These are phyloP conservation scores for Pseudomyrmex concolor DNA, from an alignment of 1,140 invertebrate genomes.

Conservation along the genomic window DNA sequence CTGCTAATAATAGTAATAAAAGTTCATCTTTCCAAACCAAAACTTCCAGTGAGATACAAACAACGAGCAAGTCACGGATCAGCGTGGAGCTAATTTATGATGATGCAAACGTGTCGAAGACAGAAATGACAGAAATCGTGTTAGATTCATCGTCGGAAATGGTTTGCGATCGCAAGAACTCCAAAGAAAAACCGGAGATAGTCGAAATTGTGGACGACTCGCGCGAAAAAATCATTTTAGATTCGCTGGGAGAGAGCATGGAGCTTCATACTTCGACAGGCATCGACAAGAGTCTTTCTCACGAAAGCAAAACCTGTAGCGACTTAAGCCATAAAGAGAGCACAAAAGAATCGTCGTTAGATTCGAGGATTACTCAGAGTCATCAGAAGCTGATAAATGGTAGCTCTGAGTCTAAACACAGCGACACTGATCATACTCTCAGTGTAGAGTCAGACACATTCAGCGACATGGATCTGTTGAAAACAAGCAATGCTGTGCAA, in stretches of 20 bases:
- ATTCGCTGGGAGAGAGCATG: slow-evolving; percentile 72
- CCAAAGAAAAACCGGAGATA: slow-evolving; percentile 67
- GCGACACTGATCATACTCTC: slow-evolving; percentile 56
- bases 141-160: slow-evolving; percentile 79
- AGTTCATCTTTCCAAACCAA: neutral
- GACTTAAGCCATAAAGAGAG: slow-evolving; percentile 58
- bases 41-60: too few species aligned
- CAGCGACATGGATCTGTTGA: too few species aligned
- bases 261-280: neutral
- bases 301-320: slow-evolving; percentile 59
- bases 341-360: slow-evolving; percentile 57
- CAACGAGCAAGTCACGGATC: slow-evolving; percentile 47
- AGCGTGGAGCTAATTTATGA: slow-evolving; percentile 81
- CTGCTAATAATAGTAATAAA: neutral
- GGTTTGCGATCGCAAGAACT: slow-evolving; percentile 72
- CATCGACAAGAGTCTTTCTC: slow-evolving; percentile 16
- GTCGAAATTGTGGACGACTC: slow-evolving; percentile 74
- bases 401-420: slow-evolving; percentile 54
- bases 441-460: slow-evolving; percentile 65
- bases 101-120: slow-evolving; percentile 12
- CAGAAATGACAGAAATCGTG: slow-evolving; percentile 71
- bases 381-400: slow-evolving; percentile 66
- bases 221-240: slow-evolving; percentile 71
- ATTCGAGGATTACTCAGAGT: slow-evolving; percentile 20
- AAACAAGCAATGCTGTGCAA: neutral